Base-by-base conservation (phyloP, 2,113 vertebrate species). In the Erythrolamprus reginae region DNA sequence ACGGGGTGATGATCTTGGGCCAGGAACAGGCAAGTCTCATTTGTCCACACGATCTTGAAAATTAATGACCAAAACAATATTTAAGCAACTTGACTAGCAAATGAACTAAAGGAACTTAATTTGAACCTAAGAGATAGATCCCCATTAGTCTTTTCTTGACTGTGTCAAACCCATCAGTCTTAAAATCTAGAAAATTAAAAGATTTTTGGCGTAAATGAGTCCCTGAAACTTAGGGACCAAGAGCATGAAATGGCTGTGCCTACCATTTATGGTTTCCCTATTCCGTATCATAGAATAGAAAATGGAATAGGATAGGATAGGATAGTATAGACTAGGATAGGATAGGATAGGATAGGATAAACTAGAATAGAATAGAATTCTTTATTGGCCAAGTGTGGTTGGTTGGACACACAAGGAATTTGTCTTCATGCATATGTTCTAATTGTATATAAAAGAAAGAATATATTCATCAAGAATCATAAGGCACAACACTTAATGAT, bases 1-100 rank as follows among this genome's bases (percentile, higher is more conserved):
- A 98, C 6, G 99, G 99, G 0, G 94, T 99, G 87, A 96, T 99
- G 61, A 98, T 99, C 92, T 96, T 99, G 94, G 99, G 99, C 84
- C 99, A 99, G 95, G 99, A 99, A 89, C 99, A 99, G 98, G 99
- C 99, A 95, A 7, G 96, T 92, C 51, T 26, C 0, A 0, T 52
- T 0, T 0, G 1, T 10, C 1, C 10, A 0, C 53, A 38, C 87
- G 55, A 1, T 50, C 61, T 45, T 87, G n/a, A 24, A 23, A 87
- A 24, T 28, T 7, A 12, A 21, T 42, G 87, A 56, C 51, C 38
- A 23, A 26, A 58, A 24, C 9, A 42, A 33, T 5, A 52, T 87
- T 51, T 9, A 51, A 52, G 77, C 19, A 90, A 83, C 4, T 17
- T 84, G 15, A 38, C 26, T 12, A 45, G 33, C 3, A 33, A 42